Conservation (phyloP, 1,140 invertebrate genomes). For the Formica exsecta region DNA sequence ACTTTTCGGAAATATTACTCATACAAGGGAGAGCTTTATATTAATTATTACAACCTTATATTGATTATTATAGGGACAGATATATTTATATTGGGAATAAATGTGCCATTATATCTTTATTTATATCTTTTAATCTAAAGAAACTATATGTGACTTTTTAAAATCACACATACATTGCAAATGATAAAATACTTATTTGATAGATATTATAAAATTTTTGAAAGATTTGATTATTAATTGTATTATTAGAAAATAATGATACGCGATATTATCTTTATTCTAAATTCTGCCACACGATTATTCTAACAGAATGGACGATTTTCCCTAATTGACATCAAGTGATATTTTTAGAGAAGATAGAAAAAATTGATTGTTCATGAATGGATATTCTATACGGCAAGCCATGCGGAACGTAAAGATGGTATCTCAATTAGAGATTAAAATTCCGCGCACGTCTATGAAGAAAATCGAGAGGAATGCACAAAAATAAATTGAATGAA, state of each 20-base stretch:
- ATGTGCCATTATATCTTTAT: too few relatives aligned
- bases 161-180: too few relatives aligned
- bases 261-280: neutral
- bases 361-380: neutral
- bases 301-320: neutral
- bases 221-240: neutral
- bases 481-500: constrained; percentile 41
- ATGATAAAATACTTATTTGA: too few relatives aligned
- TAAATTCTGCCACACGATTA: too few relatives aligned
- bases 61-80: neutral
- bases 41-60: neutral
- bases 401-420: neutral
- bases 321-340: neutral
- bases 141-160: too few relatives aligned
- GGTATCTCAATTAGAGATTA: constrained; percentile 22
- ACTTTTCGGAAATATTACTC: neutral
- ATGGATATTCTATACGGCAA: neutral
- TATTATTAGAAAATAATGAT: neutral
- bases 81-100: neutral
- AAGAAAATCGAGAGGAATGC: neutral
- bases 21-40: neutral
- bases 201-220: neutral
- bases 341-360: neutral
- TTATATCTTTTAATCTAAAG: too few relatives aligned
- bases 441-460: constrained; percentile 6